phyloP scores from a whole-genome alignment of 2,113 vertebrate genomes.

The Pomatorhinus ruficollis region DNA sequence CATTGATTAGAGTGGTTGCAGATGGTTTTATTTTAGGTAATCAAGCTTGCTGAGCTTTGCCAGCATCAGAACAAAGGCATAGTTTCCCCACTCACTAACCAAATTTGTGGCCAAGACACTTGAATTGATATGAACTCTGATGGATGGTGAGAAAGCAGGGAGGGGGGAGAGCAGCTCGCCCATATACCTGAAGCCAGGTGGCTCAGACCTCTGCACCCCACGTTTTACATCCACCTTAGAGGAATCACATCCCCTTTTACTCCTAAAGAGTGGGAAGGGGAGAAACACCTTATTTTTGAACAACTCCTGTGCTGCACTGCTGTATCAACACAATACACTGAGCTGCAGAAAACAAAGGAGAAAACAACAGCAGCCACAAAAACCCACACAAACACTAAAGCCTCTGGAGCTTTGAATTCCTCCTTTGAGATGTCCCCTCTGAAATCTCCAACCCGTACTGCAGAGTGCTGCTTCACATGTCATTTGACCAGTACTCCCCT shows the following conservation, averaged over 20 bases:
- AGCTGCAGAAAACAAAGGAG: constrained; percentile 11
- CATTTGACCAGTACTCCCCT: not conserved
- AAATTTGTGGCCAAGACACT: constrained; percentile 49
- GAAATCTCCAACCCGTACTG: not conserved
- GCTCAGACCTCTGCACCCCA: not conserved
- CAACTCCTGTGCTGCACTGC: not conserved
- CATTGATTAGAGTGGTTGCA: constrained; percentile 68
- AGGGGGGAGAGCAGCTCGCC: not conserved
- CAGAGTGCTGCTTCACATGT: not conserved
- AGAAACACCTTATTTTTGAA: not conserved
- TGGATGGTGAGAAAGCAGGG: constrained; percentile 14
- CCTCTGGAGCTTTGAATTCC: not conserved
- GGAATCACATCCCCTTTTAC: not conserved
- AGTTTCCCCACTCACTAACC: constrained; percentile 48
- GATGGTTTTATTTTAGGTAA: constrained; percentile 70
- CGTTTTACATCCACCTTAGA: not conserved
- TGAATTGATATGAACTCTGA: constrained; percentile 17
- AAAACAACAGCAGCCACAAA: not conserved
- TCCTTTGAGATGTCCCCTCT: not conserved
- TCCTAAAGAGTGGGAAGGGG: not conserved
- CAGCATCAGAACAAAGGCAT: constrained; percentile 64
- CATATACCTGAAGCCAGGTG: constrained; percentile 6
- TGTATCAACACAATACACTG: not conserved
- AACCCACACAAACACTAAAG: not conserved
- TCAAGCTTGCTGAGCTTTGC: constrained; percentile 38